Evolutionary conservation across 1,140 invertebrate species (phyloP).

Genomic region (Agrypnia vestita): DNA sequence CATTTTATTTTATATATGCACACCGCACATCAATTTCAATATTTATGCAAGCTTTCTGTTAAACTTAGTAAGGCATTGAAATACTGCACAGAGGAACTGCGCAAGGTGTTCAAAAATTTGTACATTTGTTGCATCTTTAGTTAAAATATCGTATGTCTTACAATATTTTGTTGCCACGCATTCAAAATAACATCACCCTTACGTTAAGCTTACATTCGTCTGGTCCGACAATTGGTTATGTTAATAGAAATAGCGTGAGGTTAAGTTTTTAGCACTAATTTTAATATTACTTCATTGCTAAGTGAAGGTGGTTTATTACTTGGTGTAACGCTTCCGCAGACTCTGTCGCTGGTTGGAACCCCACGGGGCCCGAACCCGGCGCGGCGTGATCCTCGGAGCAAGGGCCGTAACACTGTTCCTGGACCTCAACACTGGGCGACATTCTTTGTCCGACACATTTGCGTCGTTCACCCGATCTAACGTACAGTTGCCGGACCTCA

Average conservation of each 20-base stretch:
- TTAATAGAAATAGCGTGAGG: slow-evolving; percentile 4
- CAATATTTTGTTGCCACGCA: no score
- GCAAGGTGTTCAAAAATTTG: slow-evolving; percentile 28
- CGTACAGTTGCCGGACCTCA: slow-evolving; percentile 51
- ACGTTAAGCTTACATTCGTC: no score
- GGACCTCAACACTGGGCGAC: slow-evolving; percentile 51
- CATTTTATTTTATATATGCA: no score
- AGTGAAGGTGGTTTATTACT: slow-evolving; percentile 30
- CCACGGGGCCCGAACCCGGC: slow-evolving; percentile 52
- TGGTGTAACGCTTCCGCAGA: slow-evolving; percentile 53
- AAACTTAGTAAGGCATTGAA: slow-evolving; percentile 36
- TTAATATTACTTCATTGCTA: slow-evolving; percentile 18
- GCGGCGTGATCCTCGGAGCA: slow-evolving; percentile 29
- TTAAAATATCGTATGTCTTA: background rate
- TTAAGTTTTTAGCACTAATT: slow-evolving; percentile 20
- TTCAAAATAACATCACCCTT: no score
- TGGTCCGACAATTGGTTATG: background rate
- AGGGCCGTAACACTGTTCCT: slow-evolving; percentile 51
- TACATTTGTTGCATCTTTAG: background rate
- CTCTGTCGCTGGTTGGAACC: slow-evolving; percentile 48
- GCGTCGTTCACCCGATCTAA: background rate
- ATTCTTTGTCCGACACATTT: slow-evolving; percentile 29
- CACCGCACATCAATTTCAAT: no score
- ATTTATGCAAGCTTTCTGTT: background rate
- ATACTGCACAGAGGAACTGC: slow-evolving; percentile 1